phyloP scores from a whole-genome alignment of 23 tunicate genomes.

The Aplidium turbinatum region DNA sequence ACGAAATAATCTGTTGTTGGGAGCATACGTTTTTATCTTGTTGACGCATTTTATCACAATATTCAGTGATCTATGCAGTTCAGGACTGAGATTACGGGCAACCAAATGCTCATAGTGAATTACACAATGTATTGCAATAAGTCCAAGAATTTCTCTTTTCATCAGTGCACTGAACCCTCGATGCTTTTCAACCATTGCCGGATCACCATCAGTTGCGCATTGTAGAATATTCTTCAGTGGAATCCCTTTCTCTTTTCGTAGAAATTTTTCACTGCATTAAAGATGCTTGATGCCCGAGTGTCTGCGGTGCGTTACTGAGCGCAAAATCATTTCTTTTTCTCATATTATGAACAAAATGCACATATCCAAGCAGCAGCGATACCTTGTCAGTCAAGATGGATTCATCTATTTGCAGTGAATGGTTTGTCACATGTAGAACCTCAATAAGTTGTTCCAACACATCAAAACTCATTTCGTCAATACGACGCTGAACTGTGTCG shows the following conservation, averaged over 20 bases:
- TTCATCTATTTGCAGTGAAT: constrained; percentile 32
- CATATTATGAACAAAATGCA: constrained; percentile 25
- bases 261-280: constrained; percentile 30
- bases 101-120: constrained; percentile 46
- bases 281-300: constrained; percentile 44
- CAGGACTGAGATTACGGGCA: constrained; percentile 26
- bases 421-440: constrained; percentile 15
- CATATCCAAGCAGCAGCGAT: constrained; percentile 39
- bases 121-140: constrained; percentile 34
- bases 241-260: constrained; percentile 17
- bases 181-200: constrained; percentile 61
- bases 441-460: constrained; percentile 29
- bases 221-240: constrained; percentile 42
- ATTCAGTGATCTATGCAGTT: constrained; percentile 34
- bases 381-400: constrained; percentile 11
- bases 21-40: constrained; percentile 40
- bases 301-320: too few relatives aligned
- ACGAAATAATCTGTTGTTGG: constrained; percentile 25
- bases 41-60: constrained; percentile 41
- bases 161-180: constrained; percentile 19
- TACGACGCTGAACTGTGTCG: constrained; percentile 33
- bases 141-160: constrained; percentile 20
- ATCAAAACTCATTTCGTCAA: constrained; percentile 27
- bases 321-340: constrained; percentile 40
- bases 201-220: constrained; percentile 61